phyloP scores from a whole-genome alignment of 2,888 invertebrate genomes.

The Flexamia atlantica region DNA sequence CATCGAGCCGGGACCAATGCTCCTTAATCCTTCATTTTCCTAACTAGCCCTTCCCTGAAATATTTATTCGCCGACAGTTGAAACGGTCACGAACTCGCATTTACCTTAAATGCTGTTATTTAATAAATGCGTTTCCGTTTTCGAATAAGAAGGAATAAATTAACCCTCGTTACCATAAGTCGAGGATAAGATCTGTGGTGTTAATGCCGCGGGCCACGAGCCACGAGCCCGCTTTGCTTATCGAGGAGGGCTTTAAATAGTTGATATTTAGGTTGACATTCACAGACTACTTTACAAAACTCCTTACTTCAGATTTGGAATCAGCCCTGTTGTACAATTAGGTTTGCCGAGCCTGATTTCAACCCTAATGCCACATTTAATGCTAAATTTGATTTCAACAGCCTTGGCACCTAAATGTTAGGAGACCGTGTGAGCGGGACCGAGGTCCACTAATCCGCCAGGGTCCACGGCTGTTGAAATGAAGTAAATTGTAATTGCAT shows the following conservation, averaged over 20 bases:
- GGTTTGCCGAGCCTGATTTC: too few species aligned
- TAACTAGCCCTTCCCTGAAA: constrained; percentile 41
- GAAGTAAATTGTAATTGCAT: too few species aligned
- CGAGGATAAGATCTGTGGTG: constrained; percentile 32
- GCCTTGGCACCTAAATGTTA: too few species aligned
- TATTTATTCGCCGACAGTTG: constrained; percentile 41
- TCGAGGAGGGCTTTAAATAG: neutral
- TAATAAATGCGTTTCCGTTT: constrained; percentile 51
- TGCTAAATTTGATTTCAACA: too few species aligned
- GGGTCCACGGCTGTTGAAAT: too few species aligned
- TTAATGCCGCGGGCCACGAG: constrained; percentile 10
- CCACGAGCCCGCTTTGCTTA: neutral
- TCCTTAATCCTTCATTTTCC: constrained; percentile 45
- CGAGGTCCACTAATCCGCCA: too few species aligned
- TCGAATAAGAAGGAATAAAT: constrained; percentile 30
- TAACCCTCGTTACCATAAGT: constrained; percentile 25
- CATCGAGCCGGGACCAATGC: constrained; percentile 23
- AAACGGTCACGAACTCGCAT: constrained; percentile 46
- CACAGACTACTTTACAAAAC: too few species aligned
- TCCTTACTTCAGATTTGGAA: too few species aligned
- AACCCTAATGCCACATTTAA: too few species aligned
- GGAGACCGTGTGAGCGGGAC: too few species aligned
- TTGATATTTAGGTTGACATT: too few species aligned
- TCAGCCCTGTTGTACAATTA: too few species aligned
- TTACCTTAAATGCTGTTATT: constrained; percentile 51